These are phyloP conservation scores for Pseudomyrmex concolor DNA, from an alignment of 1,140 invertebrate species.

Conservation along the genomic window DNA sequence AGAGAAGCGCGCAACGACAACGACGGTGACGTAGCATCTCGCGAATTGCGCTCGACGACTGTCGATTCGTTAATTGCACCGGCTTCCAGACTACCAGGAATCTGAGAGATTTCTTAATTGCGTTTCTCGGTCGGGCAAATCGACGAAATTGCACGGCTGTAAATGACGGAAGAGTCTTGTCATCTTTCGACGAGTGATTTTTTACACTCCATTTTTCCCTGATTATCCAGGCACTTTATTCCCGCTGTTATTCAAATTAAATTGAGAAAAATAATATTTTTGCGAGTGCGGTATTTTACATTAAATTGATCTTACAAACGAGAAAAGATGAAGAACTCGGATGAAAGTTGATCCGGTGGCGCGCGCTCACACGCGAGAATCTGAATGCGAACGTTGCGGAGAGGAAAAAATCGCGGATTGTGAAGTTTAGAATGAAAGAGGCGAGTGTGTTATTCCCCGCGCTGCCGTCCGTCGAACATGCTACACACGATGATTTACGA, in stretches of 20 bases:
- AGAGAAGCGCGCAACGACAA: slow-evolving; percentile 60
- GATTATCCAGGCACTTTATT: background rate
- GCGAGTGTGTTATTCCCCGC: slow-evolving; percentile 18
- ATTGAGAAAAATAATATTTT: background rate
- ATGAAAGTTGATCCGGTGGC: slow-evolving; percentile 15
- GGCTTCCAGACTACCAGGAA: slow-evolving; percentile 75
- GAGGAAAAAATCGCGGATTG: slow-evolving; percentile 45
- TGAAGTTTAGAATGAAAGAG: slow-evolving; percentile 56
- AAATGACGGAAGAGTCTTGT: background rate
- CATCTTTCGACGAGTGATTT: background rate
- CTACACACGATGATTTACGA: slow-evolving; percentile 64
- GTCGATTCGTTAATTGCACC: slow-evolving; percentile 79
- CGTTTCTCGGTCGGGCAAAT: slow-evolving; percentile 48
- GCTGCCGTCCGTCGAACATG: slow-evolving; percentile 44
- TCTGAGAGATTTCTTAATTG: slow-evolving; percentile 78
- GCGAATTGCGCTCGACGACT: slow-evolving; percentile 71
- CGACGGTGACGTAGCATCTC: slow-evolving; percentile 67
- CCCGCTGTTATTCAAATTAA: background rate
- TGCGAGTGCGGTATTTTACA: background rate
- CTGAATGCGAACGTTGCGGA: slow-evolving; percentile 20
- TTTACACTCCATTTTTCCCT: too few species aligned
- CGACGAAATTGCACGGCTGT: slow-evolving; percentile 26
- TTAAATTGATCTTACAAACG: slow-evolving; percentile 6
- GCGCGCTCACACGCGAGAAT: background rate
- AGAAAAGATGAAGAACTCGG: background rate